A percentile compares a stretch with the other conserved stretches of the same genome.
Evolutionary conservation across 37 sponge, comb jelly and placozoan genomes (phyloP).

Genomic region (Beroe ovata): DNA sequence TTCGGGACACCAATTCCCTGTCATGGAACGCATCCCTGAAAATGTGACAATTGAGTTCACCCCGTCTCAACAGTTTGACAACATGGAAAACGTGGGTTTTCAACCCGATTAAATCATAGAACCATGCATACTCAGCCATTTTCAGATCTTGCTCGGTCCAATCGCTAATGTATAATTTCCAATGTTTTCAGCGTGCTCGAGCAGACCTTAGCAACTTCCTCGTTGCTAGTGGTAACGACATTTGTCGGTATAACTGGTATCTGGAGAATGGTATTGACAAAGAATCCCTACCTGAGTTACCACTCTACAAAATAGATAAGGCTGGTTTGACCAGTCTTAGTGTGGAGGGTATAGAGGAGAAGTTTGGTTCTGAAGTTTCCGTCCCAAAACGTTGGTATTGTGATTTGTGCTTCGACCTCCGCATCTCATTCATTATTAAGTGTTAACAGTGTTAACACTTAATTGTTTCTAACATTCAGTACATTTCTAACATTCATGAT

Average conservation of each 20-base stretch:
- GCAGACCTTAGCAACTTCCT: not conserved
- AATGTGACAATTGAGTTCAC: not conserved
- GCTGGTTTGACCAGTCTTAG: not conserved
- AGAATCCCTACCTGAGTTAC: not conserved
- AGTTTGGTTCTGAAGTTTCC: not conserved
- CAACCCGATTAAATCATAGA: too few relatives aligned
- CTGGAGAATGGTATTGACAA: slow-evolving; percentile 19
- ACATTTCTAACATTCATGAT: too few relatives aligned
- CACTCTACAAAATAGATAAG: not conserved
- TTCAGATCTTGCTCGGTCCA: too few relatives aligned
- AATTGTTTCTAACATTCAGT: too few relatives aligned
- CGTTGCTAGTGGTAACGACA: not conserved
- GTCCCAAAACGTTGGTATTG: not conserved
- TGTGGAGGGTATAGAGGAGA: not conserved
- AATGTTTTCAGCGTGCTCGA: not conserved
- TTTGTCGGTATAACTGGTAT: slow-evolving; percentile 45
- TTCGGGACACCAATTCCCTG: slow-evolving; percentile 9
- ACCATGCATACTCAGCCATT: too few relatives aligned
- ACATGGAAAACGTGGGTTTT: too few relatives aligned
- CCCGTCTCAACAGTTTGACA: slow-evolving; percentile 44
- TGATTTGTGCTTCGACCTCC: too few relatives aligned
- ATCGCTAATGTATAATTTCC: too few relatives aligned
- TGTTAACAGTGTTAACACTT: too few relatives aligned
- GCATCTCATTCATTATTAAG: too few relatives aligned
- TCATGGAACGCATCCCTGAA: slow-evolving; percentile 5